Evolutionary conservation across 2,888 invertebrate genomes (phyloP), one percentile per base, ranked within the genome.

Genomic region (Cephus pulcher): DNA sequence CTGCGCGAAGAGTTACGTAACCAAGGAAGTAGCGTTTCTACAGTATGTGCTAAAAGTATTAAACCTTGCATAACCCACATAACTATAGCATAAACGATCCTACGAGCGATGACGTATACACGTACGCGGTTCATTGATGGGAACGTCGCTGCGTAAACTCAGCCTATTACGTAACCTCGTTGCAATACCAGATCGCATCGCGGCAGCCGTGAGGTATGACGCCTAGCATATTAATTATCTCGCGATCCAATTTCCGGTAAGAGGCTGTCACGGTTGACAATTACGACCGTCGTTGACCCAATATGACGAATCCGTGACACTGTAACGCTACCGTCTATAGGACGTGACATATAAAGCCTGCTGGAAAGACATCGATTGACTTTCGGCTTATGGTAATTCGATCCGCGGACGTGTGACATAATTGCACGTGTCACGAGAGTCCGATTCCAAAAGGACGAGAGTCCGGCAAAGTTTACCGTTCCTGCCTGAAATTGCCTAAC

Each of bases 221-320:
- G 71, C 12, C 9, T 30, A 37, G 71, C 71, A n/a, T 34, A 34
- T 33, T 74, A 74, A 74, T 74, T 35, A n/a, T 74, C 23, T 23
- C 74, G 23, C 74, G 74, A 74, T 33, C 2, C 37, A 35, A 74
- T 34, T 74, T 74, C 74, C 74, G 74, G n/a, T 74, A 23, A 15
- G 6, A 34, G 34, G 3, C 37, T 35, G 74, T 34, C 23, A 71
- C 34, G 12, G 37, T 74, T 74, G 23, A 12, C 35, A 34, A 12
- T 32, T 12, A 33, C 71, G 32, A 71, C 71, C 32, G 3, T 71
- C 4, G 32, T 30, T 34, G 71, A 71, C 71, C 71, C 34, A 56
- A 23, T 23, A 56, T 56, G 56, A 56, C 56, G 23, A 56, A 23
- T 56, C 23, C 56, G 9, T 23, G 56, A 56, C 23, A 56, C 56